Evolutionary conservation across 2,797 vertebrate species (phyloP), one percentile per base, ranked within the genome.

Genomic region (Sciurus carolinensis): DNA sequence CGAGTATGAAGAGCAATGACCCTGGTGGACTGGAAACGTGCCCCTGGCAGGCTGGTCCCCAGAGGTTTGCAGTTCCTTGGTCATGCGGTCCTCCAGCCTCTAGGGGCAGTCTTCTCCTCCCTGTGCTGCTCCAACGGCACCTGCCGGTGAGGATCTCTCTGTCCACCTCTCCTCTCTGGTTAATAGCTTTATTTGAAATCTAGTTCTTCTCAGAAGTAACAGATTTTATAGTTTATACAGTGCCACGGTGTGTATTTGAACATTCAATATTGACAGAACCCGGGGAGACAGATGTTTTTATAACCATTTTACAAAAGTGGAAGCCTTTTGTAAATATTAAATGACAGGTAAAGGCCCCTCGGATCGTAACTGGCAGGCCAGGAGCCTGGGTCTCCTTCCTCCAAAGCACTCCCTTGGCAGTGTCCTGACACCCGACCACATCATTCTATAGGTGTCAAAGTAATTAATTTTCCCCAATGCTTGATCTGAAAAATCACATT

Each of bases 31-130:
- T 64, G 33, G 26, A 73, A 90, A 20, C 28, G 15, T 39, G 79
- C 7, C 28, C 33, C 5, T 0, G 1, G 85, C 5, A 50, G 30
- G 28, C 52, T 62, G 36, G 42, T 22, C 54, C 54, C 44, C 26
- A 5, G 8, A 0, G 0, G 26, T 3, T 15, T 28, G 4, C 36
- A 39, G 4, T 47, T 30, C 69, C n/a, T 52, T 0, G 1, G 15
- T 14, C 62, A 73, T 3, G 18, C 47, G 50, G 4, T 22, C 54
- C 22, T 79, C 30, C 22, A 10, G 28, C 18, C 33, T 17, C 13
- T 20, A 44, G 50, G 26, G 14, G 62, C 1, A 0, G 4, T 72
- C 54, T 24, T 62, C 50, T 52, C 72, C 39, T 52, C 72, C 39
- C 44, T 1, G 44, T 3, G 73, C 18, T 13, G 64, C 57, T 72